Evolutionary conservation across 2,888 invertebrate genomes (phyloP).

Genomic region (Salpingus planirostris): DNA sequence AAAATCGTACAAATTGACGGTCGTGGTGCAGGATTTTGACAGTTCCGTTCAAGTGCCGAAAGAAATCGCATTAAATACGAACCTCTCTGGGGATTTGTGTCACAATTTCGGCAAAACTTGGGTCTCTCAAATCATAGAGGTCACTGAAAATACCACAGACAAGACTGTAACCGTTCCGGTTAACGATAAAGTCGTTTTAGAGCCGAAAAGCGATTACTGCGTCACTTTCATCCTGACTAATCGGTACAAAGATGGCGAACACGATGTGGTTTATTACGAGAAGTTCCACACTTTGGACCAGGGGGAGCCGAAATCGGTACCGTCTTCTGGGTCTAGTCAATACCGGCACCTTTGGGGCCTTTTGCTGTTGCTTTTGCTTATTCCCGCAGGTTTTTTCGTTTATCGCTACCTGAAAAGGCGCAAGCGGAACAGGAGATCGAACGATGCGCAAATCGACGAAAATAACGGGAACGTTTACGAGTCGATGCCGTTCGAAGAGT

Average conservation of each 20-base stretch:
- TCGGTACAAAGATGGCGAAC: conserved; percentile 26
- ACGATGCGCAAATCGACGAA: conserved; percentile 13
- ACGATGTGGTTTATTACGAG: conserved; percentile 32
- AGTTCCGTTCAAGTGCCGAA: conserved; percentile 16
- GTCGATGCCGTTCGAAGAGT: conserved; percentile 35
- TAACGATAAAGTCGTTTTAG: no score
- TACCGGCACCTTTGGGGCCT: conserved; percentile 23
- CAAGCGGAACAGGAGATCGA: conserved; percentile 18
- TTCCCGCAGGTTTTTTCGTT: conserved; percentile 24
- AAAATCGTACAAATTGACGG: conserved; percentile 25
- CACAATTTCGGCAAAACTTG: conserved; percentile 32
- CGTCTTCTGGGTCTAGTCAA: conserved; percentile 8
- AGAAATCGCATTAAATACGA: conserved; percentile 18
- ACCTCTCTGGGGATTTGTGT: conserved; percentile 29
- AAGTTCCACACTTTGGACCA: conserved; percentile 19
- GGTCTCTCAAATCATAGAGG: conserved; percentile 30
- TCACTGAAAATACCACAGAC: conserved; percentile 22
- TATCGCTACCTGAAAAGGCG: conserved; percentile 30
- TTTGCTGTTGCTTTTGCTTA: conserved; percentile 22
- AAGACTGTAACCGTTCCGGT: no score
- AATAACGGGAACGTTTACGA: conserved; percentile 31
- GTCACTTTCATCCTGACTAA: conserved; percentile 33
- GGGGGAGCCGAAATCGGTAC: conserved; percentile 7
- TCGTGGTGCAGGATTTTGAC: conserved; percentile 33
- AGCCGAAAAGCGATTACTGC: conserved; percentile 32